Conservation (phyloP, 2,888 invertebrate species). For the Luffia ferchaultella region DNA sequence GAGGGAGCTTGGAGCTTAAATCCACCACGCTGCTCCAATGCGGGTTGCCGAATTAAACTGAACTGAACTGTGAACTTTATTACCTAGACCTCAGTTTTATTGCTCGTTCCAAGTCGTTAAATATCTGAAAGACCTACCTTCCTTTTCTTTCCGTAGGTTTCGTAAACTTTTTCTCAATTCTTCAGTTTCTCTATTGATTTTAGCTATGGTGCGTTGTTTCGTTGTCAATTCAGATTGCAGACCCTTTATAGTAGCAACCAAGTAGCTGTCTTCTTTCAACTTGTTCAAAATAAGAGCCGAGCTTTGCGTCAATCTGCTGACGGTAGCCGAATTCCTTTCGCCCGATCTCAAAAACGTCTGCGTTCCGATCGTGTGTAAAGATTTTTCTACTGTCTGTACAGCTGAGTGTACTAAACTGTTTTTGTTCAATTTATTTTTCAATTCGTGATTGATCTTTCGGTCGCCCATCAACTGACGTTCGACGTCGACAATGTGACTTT, state of each 20-base stretch:
- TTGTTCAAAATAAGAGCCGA: slow-evolving; percentile 56
- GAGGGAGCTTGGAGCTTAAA: too few relatives aligned
- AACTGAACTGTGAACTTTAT: too few relatives aligned
- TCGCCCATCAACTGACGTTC: slow-evolving; percentile 70
- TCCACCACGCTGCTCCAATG: too few relatives aligned
- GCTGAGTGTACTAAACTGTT: slow-evolving; percentile 35
- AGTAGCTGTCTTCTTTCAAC: slow-evolving; percentile 76
- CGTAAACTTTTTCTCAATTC: slow-evolving; percentile 79
- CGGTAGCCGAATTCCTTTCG: slow-evolving; percentile 49
- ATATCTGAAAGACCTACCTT: slow-evolving; percentile 44
- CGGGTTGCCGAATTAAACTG: too few relatives aligned
- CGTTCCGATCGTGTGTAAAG: slow-evolving; percentile 29
- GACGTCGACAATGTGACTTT: slow-evolving; percentile 76
- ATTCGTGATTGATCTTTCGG: slow-evolving; percentile 48
- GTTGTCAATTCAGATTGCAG: slow-evolving; percentile 76
- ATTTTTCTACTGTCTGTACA: slow-evolving; percentile 53
- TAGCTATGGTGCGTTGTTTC: slow-evolving; percentile 76
- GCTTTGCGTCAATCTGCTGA: slow-evolving; percentile 62
- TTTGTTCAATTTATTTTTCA: slow-evolving; percentile 62
- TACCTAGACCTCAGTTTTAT: too few relatives aligned
- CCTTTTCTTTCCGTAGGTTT: slow-evolving; percentile 79
- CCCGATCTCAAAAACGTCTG: slow-evolving; percentile 37
- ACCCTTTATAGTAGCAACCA: slow-evolving; percentile 81
- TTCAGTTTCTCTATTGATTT: slow-evolving; percentile 78
- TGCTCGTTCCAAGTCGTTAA: too few relatives aligned